Evolutionary conservation across 1,140 invertebrate species (phyloP).

Genomic region (Ceratina calcarata): DNA sequence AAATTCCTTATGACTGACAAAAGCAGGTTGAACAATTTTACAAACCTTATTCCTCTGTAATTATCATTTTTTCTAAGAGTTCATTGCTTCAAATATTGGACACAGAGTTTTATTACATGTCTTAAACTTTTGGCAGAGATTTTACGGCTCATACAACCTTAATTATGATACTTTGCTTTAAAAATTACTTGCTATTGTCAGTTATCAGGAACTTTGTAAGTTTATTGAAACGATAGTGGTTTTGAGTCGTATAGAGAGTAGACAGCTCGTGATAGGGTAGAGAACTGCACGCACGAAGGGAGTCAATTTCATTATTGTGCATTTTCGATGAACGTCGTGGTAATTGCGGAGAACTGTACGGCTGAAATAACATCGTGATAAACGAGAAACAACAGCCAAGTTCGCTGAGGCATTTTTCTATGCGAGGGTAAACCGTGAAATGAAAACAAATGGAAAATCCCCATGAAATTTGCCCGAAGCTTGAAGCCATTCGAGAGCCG

Average conservation of each 20-base stretch:
- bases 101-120: too few species aligned
- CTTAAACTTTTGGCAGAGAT: too few species aligned
- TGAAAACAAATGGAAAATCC: constrained; percentile 63
- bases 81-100: too few species aligned
- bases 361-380: constrained; percentile 67
- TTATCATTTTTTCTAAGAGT: neutral
- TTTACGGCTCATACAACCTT: too few species aligned
- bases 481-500: constrained; percentile 61
- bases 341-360: constrained; percentile 40
- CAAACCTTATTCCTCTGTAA: neutral
- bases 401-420: constrained; percentile 22
- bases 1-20: too few species aligned
- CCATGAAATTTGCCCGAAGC: constrained; percentile 42
- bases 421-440: constrained; percentile 43
- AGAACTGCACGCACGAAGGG: constrained; percentile 1
- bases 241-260: neutral
- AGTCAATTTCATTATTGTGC: constrained; percentile 39
- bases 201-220: neutral
- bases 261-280: constrained; percentile 4
- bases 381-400: constrained; percentile 65
- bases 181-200: neutral
- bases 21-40: too few species aligned
- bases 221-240: neutral
- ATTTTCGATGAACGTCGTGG: constrained; percentile 29
- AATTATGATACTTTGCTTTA: too few species aligned